These are phyloP conservation scores for Frankliniella fusca DNA, from an alignment of 2,888 invertebrate species.

Conservation along the genomic window DNA sequence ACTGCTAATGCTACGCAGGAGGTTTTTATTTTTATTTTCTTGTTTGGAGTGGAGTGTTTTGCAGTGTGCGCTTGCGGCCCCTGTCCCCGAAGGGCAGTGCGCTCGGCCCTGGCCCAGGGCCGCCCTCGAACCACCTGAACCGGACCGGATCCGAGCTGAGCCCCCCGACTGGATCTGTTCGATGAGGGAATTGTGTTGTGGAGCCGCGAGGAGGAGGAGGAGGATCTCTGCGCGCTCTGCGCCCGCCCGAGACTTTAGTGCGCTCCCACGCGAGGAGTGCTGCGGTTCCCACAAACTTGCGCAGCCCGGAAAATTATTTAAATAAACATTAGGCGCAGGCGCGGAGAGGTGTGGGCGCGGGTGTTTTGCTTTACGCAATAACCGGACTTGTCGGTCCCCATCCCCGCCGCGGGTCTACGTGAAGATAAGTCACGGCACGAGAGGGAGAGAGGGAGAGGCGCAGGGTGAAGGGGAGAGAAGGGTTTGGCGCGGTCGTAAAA, in stretches of 20 bases:
- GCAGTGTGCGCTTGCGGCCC: too few species aligned
- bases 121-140: too few species aligned
- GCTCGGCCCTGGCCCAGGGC: background rate
- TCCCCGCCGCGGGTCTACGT: background rate
- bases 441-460: background rate
- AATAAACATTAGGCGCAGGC: too few species aligned
- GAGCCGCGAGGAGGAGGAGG: background rate
- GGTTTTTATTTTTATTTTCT: background rate
- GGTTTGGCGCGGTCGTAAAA: slow-evolving; percentile 1
- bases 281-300: too few species aligned
- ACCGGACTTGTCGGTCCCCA: background rate
- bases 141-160: too few species aligned
- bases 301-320: too few species aligned
- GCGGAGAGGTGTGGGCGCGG: too few species aligned
- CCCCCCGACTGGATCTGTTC: too few species aligned
- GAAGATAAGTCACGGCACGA: background rate
- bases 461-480: background rate
- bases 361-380: too few species aligned
- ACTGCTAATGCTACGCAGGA: too few species aligned
- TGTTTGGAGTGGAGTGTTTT: background rate
- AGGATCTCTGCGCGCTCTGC: background rate
- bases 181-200: too few species aligned
- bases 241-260: background rate
- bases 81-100: too few species aligned
- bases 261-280: background rate